Base-by-base conservation (phyloP, 1,140 invertebrate species). In the Apis cerana region DNA sequence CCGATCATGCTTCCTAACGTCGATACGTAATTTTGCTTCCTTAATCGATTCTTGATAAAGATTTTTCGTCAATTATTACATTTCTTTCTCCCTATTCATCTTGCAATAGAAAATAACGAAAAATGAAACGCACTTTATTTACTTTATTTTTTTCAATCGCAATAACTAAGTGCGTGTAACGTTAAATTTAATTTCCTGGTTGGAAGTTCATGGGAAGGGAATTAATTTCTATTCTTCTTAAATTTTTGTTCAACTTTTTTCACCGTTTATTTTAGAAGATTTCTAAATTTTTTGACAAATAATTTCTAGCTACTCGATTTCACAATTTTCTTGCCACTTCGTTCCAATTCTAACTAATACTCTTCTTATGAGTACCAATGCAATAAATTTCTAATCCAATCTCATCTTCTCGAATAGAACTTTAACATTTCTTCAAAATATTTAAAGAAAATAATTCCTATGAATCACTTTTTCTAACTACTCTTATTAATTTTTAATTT, bases 1-100 rank as follows among this genome's bases (percentile, higher is more conserved):
- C 21, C 69, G 64, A 74, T 76, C 80, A 82, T 33, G 74, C 72
- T 61, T 54, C n/a, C n/a, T n/a, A n/a, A n/a, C n/a, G n/a, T n/a
- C 54, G 80, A 19, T 74, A n/a, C n/a, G 59, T 68, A 81, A 81
- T 75, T 76, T 76, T 62, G 54, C 80, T 76, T 76, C 80, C 72
- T 69, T 61, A 68, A 69, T 76, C 72, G 54, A 65, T 23, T 21
- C 1, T 27, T 19, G 23, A 75, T 75, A 65, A 17, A 52, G 56
- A 54, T 21, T 48, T 59, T 74, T 72, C 23, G 48, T 12, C n/a
- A 23, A 54, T 62, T 64, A 23, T n/a, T 27, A 23, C 11, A 23
- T 17, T 10, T 8, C 52, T 70, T n/a, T 17, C 9, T 23, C 12
- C 15, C 2, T 23, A 17, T 33, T 43, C 17, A 4, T 64, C 15